Percentiles rank a stretch among this genome's conserved stretches.
Evolutionary conservation across 2,113 vertebrate species (phyloP).

Genomic region (Centrocercus urophasianus): DNA sequence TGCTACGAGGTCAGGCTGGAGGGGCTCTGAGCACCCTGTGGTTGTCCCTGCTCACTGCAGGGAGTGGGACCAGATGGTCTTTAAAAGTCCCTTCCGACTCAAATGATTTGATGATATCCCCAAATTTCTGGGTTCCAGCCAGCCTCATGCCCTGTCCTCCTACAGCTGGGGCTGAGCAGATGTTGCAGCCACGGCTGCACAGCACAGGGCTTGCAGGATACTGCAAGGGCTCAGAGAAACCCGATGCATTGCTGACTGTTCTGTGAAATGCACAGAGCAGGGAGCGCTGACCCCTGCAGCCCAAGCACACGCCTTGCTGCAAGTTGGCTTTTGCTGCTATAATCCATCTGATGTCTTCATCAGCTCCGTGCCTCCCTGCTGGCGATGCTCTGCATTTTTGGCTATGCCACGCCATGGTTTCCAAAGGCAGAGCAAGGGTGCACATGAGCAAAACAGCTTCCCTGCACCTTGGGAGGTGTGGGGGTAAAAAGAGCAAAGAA

Average conservation of each 20-base stretch:
- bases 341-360: background rate
- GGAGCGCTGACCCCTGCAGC: background rate
- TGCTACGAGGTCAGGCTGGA: background rate
- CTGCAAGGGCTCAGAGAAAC: background rate
- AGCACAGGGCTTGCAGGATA: background rate
- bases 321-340: accelerated
- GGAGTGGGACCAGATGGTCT: too few relatives aligned
- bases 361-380: accelerated
- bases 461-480: background rate
- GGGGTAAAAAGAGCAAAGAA: too few relatives aligned
- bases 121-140: background rate
- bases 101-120: too few relatives aligned
- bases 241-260: background rate
- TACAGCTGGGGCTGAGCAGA: background rate
- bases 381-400: accelerated
- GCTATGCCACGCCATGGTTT: background rate
- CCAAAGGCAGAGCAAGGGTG: background rate
- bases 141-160: background rate
- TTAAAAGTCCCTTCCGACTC: too few relatives aligned
- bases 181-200: background rate
- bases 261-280: too few relatives aligned
- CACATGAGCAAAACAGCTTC: accelerated
- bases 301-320: background rate
- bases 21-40: too few relatives aligned
- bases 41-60: too few relatives aligned